Conservation (phyloP, 2,888 invertebrate species). For the Hypomecis punctinalis region DNA sequence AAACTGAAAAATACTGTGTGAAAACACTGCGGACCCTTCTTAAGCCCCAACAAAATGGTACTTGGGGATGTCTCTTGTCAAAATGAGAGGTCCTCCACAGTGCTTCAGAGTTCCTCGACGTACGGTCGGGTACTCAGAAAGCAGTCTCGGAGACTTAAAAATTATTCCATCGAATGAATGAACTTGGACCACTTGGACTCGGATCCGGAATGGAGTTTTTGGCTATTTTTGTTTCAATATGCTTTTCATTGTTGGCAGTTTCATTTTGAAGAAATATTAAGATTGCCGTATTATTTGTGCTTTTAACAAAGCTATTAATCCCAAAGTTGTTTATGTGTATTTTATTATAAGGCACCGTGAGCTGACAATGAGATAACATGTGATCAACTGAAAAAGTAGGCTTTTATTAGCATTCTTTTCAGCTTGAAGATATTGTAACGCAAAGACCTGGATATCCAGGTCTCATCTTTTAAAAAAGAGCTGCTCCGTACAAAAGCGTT, state of each 20-base stretch:
- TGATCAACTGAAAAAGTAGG: no score
- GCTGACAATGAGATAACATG: no score
- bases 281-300: no score
- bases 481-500: no score
- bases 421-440: no score
- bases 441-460: no score
- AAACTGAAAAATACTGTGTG: conserved; percentile 42
- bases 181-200: conserved; percentile 17
- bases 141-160: conserved; percentile 32
- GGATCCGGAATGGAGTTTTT: conserved; percentile 5
- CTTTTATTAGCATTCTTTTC: no score
- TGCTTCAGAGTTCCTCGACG: conserved; percentile 49
- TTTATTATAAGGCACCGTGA: no score
- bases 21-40: conserved; percentile 44
- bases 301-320: no score
- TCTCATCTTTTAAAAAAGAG: no score
- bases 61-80: conserved; percentile 57
- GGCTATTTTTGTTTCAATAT: conserved; percentile 8
- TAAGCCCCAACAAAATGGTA: conserved; percentile 58
- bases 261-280: no score
- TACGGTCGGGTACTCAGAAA: conserved; percentile 39
- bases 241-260: not conserved
- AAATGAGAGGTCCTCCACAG: conserved; percentile 46
- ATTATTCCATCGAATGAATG: conserved; percentile 33
- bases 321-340: no score